Evolutionary conservation across 2,888 invertebrate genomes (phyloP), one percentile per base, ranked within the genome.

Genomic region (Cataglyphis livida): DNA sequence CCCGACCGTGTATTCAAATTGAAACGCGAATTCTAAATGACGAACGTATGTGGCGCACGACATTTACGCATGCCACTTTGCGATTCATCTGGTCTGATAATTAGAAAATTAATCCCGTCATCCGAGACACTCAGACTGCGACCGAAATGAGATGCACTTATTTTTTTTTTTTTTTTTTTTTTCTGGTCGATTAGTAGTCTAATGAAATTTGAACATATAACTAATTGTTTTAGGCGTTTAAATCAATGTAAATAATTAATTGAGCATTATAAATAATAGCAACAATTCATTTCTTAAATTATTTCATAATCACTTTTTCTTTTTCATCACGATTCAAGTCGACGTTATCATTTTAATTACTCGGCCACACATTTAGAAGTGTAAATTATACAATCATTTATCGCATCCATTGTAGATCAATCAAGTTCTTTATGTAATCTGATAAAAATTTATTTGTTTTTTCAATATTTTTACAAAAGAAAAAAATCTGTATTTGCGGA

Each of bases 21-120:
- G 86, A 89, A 89, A 89, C 88, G 84, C 88, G 86, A 86, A 64
- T 83, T 81, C 48, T 68, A 84, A 51, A 59, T 57, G 86, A 21
- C 79, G 84, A 76, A 88, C 89, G 89, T 84, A 87, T 79, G 75
- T 57, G 74, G 73, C 65, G 48, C 76, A 71, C 78, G 78, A 71
- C 83, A 64, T 81, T 82, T 81, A 84, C 84, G 62, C 59, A 57
- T 25, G 81, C 64, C 81, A 75, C 64, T 81, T 81, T 57, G 44
- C 75, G 41, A 65, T 75, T 7, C 87, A 83, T 85, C 7, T 51
- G n/a, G 84, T 78, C 82, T 85, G 85, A 89, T 87, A 89, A 88
- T 81, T 84, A 84, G 84, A 85, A 59, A 88, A 83, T 87, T 88
- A 83, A 87, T 83, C 82, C 71, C 70, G 65, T 61, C 73, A 70